Conservation (phyloP, 2,888 invertebrate species). For the Rhorus exstirpatorius region DNA sequence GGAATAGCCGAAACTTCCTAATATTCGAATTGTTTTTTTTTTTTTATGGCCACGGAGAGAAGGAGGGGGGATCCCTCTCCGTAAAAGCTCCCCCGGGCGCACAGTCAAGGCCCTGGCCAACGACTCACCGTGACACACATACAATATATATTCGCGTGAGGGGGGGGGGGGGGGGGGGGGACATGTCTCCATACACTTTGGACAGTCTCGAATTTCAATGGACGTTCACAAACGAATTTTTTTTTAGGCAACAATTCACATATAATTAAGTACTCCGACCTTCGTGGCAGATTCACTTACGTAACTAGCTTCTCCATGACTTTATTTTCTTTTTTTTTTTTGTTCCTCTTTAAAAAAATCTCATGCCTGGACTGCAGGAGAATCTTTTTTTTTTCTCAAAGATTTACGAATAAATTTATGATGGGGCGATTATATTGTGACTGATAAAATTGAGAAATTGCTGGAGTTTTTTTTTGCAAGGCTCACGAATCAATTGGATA, state of each 20-base stretch:
- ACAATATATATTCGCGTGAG: conserved; percentile 63
- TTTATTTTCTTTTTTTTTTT: conserved; percentile 3
- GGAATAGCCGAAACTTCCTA: conserved; percentile 72
- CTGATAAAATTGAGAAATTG: too few species aligned
- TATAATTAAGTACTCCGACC: conserved; percentile 47
- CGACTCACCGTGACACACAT: conserved; percentile 83
- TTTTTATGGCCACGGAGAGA: conserved; percentile 60
- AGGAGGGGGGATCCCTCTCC: conserved; percentile 15
- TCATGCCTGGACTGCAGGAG: neutral
- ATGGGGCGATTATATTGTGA: too few species aligned
- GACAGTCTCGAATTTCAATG: conserved; percentile 63
- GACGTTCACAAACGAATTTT: conserved; percentile 37
- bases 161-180: too few species aligned
- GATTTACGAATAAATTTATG: neutral
- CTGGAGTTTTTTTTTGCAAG: too few species aligned
- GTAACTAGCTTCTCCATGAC: conserved; percentile 21
- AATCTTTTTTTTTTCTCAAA: neutral
- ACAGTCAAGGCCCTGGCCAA: conserved; percentile 81
- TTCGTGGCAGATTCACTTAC: conserved; percentile 31
- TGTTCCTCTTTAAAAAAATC: neutral
- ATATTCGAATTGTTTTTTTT: conserved; percentile 66
- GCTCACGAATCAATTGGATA: too few species aligned
- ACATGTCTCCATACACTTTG: conserved; percentile 59
- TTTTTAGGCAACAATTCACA: conserved; percentile 49
- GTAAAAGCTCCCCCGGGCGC: conserved; percentile 74